These are phyloP conservation scores for Podabrus alpinus DNA, from an alignment of 2,888 invertebrate species.

Conservation along the genomic window DNA sequence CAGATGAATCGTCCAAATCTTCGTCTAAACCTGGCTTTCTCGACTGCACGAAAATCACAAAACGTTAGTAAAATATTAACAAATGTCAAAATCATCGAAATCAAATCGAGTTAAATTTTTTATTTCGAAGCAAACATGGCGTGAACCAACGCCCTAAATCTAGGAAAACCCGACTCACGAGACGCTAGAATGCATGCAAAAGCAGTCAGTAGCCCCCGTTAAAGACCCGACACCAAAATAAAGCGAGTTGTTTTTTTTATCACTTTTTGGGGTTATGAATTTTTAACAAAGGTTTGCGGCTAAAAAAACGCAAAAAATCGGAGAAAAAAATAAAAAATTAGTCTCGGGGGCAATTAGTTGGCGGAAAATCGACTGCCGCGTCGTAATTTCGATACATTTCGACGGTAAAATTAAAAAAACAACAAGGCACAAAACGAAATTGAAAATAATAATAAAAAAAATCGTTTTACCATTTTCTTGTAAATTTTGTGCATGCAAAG, in stretches of 20 bases:
- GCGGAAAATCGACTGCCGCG: neutral
- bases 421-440: constrained; percentile 32
- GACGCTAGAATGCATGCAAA: neutral
- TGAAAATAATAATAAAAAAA: constrained; percentile 42
- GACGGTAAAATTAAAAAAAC: constrained; percentile 10
- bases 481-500: constrained; percentile 45
- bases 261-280: constrained; percentile 57
- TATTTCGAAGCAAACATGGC: constrained; percentile 53
- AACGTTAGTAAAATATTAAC: neutral
- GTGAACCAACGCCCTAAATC: constrained; percentile 54
- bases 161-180: constrained; percentile 3
- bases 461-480: constrained; percentile 53
- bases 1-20: constrained; percentile 61
- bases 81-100: neutral
- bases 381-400: neutral
- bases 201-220: neutral
- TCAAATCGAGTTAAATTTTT: constrained; percentile 36
- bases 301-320: constrained; percentile 14
- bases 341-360: neutral
- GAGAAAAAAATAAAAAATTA: neutral
- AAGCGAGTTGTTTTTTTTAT: constrained; percentile 43
- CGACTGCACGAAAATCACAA: constrained; percentile 39
- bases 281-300: constrained; percentile 49
- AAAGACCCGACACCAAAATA: constrained; percentile 9
- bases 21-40: constrained; percentile 50